Base-by-base conservation (phyloP, 2,113 vertebrate genomes). In the Plotosus lineatus region DNA sequence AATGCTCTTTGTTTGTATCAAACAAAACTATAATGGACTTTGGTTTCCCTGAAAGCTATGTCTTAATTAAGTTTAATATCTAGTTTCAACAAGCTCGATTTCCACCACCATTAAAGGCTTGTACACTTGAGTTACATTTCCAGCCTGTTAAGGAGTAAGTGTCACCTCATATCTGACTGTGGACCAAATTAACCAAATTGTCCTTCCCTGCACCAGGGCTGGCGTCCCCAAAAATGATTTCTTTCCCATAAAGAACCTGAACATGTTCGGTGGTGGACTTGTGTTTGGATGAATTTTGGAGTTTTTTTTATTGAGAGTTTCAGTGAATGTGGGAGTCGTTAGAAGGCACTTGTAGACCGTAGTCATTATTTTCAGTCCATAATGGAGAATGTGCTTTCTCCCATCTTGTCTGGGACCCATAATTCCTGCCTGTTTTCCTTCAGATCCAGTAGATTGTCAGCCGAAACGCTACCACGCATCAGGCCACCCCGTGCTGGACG, bases 381-480 rank as follows among this genome's bases (percentile, higher is more conserved):
- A 83, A 93, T 94, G 19, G 87, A 95, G 88, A 91, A 95, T 87
- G 91, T 91, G 74, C 93, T 97, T 91, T 85, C 91, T 74, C 6
- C 87, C 82, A 88, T 90, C 19, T 73, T 91, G 79, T 28, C 80
- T 75, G 0, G 81, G 0, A 23, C 77, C 82, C 61, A 86, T 6
- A 63, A 75, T 23, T 78, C 81, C 58, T 66, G 48, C 79, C 90
- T 75, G 2, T 89, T 82, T 23, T 92, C 92, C 10, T 90, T 89
- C 23, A 97, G 91, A 42, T 92, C 92, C 19, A 94, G 86, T 0
- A 99, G 94, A 90, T 96, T 93, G 83, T 98, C 96, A 0, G 93
- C 96, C 0, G 98, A 99, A 48, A 95, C 87, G 0, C 95, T 95
- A 77, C 91, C 94, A 82, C 96, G 89, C 94, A 98, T 91, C 21